phyloP scores from a whole-genome alignment of 2,888 invertebrate genomes.

The Drosophila longiperda region DNA sequence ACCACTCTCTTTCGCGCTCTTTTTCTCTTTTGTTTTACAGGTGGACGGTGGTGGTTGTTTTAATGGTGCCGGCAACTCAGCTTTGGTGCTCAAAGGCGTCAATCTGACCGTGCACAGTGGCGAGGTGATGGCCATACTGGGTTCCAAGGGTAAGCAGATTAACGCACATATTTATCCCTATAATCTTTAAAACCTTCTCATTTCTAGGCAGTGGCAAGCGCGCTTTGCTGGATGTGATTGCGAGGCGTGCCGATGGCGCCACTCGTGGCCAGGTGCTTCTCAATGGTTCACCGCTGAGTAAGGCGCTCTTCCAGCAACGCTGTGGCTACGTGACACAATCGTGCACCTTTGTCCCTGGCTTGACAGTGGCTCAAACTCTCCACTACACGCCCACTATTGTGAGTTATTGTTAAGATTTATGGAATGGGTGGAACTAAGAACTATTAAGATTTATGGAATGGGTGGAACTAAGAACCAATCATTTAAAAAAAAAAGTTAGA shows the following conservation, averaged over 20 bases:
- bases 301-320: conserved; percentile 92
- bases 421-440: neutral
- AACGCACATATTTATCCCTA: neutral
- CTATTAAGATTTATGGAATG: too few species aligned
- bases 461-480: neutral
- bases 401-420: conserved; percentile 45
- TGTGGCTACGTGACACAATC: conserved; percentile 96
- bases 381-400: conserved; percentile 92
- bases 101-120: conserved; percentile 96
- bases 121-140: conserved; percentile 96
- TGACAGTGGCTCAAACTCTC: conserved; percentile 95
- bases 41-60: conserved; percentile 92
- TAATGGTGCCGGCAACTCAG: conserved; percentile 92
- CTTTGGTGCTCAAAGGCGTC: conserved; percentile 96
- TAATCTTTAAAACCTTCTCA: neutral
- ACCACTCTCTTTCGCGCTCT: conserved; percentile 20
- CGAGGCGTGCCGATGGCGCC: conserved; percentile 91
- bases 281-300: conserved; percentile 93
- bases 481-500: neutral
- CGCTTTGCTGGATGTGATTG: conserved; percentile 96
- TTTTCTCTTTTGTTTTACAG: conserved; percentile 84
- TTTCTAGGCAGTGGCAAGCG: conserved; percentile 95
- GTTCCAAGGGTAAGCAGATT: conserved; percentile 91
- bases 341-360: conserved; percentile 92
- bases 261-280: conserved; percentile 95